Percentiles rank a stretch among this genome's conserved stretches.
phyloP scores from a whole-genome alignment of 1,140 invertebrate genomes.

The Stratiolaelaps scimitus region DNA sequence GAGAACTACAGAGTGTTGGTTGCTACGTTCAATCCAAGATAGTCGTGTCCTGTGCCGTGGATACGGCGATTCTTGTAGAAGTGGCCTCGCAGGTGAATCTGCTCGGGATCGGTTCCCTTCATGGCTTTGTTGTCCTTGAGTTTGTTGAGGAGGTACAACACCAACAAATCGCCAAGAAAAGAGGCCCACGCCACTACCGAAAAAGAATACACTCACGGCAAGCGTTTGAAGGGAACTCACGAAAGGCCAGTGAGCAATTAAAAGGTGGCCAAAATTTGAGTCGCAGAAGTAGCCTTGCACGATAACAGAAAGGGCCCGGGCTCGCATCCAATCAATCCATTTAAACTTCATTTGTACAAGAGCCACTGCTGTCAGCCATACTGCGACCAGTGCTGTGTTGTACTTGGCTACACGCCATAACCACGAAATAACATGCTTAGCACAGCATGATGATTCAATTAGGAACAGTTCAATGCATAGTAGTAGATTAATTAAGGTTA shows the following conservation, averaged over 20 bases:
- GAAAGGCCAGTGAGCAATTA: slow-evolving; percentile 15
- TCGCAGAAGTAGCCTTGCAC: slow-evolving; percentile 14
- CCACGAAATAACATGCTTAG: slow-evolving; percentile 1
- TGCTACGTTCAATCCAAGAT: slow-evolving; percentile 24
- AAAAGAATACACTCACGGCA: slow-evolving; percentile 26
- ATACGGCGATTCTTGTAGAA: neutral
- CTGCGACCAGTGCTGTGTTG: neutral
- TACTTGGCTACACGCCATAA: slow-evolving; percentile 8
- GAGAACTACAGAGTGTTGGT: slow-evolving; percentile 7
- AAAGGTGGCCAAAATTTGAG: slow-evolving; percentile 3
- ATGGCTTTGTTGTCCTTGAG: neutral
- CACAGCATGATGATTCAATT: neutral
- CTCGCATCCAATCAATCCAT: neutral
- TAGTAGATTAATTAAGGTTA: slow-evolving; percentile 9
- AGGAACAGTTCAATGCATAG: slow-evolving; percentile 19
- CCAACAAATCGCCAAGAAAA: neutral
- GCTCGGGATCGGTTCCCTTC: too few relatives aligned
- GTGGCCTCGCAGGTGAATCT: neutral
- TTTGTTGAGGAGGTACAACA: neutral
- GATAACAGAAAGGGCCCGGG: neutral
- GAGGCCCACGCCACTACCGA: neutral
- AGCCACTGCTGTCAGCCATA: slow-evolving; percentile 8
- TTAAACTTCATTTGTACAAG: neutral
- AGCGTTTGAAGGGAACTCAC: slow-evolving; percentile 14
- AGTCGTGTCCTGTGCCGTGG: neutral